Conservation (phyloP, 2,113 vertebrate genomes). For the Sinocyclocheilus anshuiensis region DNA sequence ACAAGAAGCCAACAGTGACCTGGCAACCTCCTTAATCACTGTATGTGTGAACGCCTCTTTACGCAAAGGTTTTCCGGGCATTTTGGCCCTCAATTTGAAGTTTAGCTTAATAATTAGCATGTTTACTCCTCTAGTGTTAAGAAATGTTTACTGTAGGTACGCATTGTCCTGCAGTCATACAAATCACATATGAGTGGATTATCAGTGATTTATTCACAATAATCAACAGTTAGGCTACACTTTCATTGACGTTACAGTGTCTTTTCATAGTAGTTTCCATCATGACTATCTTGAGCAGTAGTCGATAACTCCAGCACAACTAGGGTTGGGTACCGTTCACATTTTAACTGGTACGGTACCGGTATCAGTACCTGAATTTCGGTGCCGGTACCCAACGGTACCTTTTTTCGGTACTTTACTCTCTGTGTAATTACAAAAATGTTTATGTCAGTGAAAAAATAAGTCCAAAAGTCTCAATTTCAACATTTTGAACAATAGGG, state of each 20-base stretch:
- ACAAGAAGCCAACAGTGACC: not conserved
- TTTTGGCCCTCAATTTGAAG: not conserved
- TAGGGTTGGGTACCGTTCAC: too few species aligned
- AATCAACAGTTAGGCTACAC: not conserved
- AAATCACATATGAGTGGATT: not conserved
- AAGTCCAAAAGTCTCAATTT: too few species aligned
- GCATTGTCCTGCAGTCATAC: not conserved
- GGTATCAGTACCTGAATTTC: too few species aligned
- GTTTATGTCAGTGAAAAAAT: too few species aligned
- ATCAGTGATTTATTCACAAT: not conserved
- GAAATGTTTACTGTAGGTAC: too few species aligned
- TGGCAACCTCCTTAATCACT: not conserved
- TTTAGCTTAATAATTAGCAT: not conserved
- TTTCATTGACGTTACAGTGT: not conserved
- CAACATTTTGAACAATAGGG: too few species aligned
- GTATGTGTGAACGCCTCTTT: not conserved
- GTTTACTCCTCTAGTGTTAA: not conserved
- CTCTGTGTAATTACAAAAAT: too few species aligned
- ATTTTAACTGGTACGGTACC: too few species aligned
- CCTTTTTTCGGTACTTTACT: too few species aligned
- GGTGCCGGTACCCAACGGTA: too few species aligned
- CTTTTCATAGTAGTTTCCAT: slow-evolving; percentile 19
- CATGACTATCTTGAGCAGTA: slow-evolving; percentile 1
- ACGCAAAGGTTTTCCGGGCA: not conserved
- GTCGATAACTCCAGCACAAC: not conserved